A percentile compares a stretch with the other conserved stretches of the same genome.
These are phyloP conservation scores for Hydrozoanthus gracilis DNA, from an alignment of 92 coral and sea anemone species.

Conservation along the genomic window DNA sequence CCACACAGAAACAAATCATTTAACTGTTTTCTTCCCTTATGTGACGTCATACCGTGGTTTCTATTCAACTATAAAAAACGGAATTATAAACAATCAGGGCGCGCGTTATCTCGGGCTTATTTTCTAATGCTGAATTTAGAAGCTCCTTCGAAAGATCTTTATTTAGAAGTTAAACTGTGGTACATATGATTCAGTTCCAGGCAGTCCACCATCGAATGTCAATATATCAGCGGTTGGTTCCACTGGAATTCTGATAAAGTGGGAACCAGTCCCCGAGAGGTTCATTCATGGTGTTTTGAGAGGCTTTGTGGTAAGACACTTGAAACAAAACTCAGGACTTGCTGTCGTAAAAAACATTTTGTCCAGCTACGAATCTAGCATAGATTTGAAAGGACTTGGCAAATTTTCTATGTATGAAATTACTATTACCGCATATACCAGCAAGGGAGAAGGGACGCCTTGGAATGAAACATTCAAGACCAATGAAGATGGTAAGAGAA, in stretches of 20 bases:
- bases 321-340: background rate
- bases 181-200: constrained; percentile 38
- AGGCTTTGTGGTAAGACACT: constrained; percentile 14
- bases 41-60: too few relatives aligned
- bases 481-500: constrained; percentile 36
- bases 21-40: too few relatives aligned
- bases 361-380: background rate
- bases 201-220: constrained; percentile 24
- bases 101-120: too few relatives aligned
- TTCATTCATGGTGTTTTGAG: constrained; percentile 21
- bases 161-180: too few relatives aligned
- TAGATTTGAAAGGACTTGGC: constrained; percentile 22
- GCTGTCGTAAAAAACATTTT: background rate
- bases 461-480: constrained; percentile 34
- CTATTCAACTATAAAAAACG: too few relatives aligned
- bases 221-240: constrained; percentile 31
- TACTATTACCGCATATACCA: background rate
- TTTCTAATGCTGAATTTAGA: too few relatives aligned
- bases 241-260: constrained; percentile 30
- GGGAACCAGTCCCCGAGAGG: constrained; percentile 40
- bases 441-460: constrained; percentile 21
- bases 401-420: constrained; percentile 32
- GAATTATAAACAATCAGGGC: too few relatives aligned
- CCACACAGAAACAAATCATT: too few relatives aligned
- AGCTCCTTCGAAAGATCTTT: too few relatives aligned